Percentiles rank a stretch among this genome's conserved stretches.
Conservation (phyloP, 2,113 vertebrate species). For the Nothoprocta perdicaria region DNA sequence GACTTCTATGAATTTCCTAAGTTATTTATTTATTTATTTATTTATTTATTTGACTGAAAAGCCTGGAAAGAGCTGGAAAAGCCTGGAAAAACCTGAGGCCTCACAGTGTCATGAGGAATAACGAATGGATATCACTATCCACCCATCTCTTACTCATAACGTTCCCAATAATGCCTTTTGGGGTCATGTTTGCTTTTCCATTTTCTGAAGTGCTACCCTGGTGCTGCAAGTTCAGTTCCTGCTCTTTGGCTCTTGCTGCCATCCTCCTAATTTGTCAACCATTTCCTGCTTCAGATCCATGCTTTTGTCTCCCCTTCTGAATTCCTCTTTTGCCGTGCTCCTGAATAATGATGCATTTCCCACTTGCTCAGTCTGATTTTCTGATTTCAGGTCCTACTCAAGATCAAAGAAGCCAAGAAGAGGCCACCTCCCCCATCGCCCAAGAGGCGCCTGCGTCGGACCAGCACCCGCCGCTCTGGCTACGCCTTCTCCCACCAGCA, state of each 20-base stretch:
- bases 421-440: slow-evolving; percentile 59
- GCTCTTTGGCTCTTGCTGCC: not conserved
- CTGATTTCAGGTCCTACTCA: slow-evolving; percentile 78
- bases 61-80: not conserved
- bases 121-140: not conserved
- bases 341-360: not conserved
- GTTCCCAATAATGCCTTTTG: not conserved
- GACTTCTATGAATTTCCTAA: not conserved
- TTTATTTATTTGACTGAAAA: not conserved
- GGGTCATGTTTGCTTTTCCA: not conserved
- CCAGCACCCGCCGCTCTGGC: slow-evolving; percentile 85
- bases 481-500: slow-evolving; percentile 95
- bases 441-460: slow-evolving; percentile 56
- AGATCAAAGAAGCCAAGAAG: slow-evolving; percentile 81
- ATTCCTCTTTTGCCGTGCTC: not conserved
- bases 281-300: not conserved
- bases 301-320: not conserved
- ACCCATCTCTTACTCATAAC: not conserved
- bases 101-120: not conserved
- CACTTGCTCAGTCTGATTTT: not conserved
- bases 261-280: not conserved
- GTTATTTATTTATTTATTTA: not conserved
- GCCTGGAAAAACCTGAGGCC: rapidly evolving
- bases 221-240: not conserved
- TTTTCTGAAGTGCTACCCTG: not conserved